Conservation (phyloP, 1,140 invertebrate species). For the Arion vulgaris region DNA sequence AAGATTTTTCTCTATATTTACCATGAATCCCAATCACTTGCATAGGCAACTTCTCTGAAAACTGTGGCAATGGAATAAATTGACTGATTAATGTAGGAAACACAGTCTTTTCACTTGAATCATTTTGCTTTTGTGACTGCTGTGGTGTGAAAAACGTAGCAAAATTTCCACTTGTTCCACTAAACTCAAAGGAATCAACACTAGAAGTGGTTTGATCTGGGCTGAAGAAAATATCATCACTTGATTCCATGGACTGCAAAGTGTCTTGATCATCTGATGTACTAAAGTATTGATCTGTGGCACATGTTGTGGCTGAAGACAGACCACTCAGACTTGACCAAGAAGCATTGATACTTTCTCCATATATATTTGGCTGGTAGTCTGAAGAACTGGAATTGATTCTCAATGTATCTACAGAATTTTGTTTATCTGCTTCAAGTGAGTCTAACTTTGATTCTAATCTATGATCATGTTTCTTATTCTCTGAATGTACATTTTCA, state of each 20-base stretch:
- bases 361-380: slow-evolving; percentile 13
- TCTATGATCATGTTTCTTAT: background rate
- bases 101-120: background rate
- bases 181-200: background rate
- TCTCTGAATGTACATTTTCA: background rate
- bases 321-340: slow-evolving; percentile 16
- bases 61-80: background rate
- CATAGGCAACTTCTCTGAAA: background rate
- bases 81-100: background rate
- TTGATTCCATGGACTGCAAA: slow-evolving; percentile 8
- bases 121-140: slow-evolving; percentile 51
- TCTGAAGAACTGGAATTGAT: slow-evolving; percentile 1
- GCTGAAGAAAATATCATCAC: slow-evolving; percentile 11
- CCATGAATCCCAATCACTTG: background rate
- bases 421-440: background rate
- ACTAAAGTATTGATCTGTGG: slow-evolving; percentile 12
- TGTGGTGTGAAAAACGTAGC: slow-evolving; percentile 57
- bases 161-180: slow-evolving; percentile 41
- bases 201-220: background rate
- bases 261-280: slow-evolving; percentile 34
- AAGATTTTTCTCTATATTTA: background rate
- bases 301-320: background rate
- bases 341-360: slow-evolving; percentile 9
- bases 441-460: background rate
- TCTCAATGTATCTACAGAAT: background rate